A percentile compares a stretch with the other conserved stretches of the same genome.
These are phyloP conservation scores for Campodea augens DNA, from an alignment of 1,140 invertebrate genomes.

Conservation along the genomic window DNA sequence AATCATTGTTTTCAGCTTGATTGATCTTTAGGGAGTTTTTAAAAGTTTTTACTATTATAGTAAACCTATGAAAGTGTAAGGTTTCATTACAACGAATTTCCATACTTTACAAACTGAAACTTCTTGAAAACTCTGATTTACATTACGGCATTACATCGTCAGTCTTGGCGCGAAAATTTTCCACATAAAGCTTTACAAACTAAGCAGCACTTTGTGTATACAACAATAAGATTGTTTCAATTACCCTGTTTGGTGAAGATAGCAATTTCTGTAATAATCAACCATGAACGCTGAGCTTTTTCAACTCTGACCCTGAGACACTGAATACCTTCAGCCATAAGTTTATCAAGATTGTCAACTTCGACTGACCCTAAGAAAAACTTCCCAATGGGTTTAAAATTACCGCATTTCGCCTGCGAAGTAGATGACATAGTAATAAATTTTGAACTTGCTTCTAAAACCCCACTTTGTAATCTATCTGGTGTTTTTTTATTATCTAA, in stretches of 20 bases:
- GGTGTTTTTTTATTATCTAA: conserved; percentile 11
- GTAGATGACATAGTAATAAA: conserved; percentile 12
- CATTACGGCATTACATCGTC: too few species aligned
- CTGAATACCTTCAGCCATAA: conserved; percentile 12
- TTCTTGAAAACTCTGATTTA: too few species aligned
- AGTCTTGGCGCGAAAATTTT: too few species aligned
- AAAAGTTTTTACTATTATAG: too few species aligned
- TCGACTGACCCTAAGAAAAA: conserved; percentile 13
- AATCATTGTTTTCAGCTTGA: too few species aligned
- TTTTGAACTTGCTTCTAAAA: conserved; percentile 10
- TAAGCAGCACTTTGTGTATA: too few species aligned
- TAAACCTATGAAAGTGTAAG: too few species aligned
- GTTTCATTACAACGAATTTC: too few species aligned
- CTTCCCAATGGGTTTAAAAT: conserved; percentile 8
- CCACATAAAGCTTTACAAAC: too few species aligned
- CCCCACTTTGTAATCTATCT: conserved; percentile 11
- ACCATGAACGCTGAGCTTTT: conserved; percentile 13
- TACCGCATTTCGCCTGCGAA: conserved; percentile 8
- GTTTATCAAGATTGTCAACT: conserved; percentile 4
- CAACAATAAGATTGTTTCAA: too few species aligned
- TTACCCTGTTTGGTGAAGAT: conserved; percentile 11
- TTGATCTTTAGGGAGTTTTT: too few species aligned
- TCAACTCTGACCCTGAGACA: conserved; percentile 12
- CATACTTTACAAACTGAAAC: too few species aligned
- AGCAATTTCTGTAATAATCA: conserved; percentile 13